Percentiles rank a stretch among this genome's conserved stretches.
Conservation (phyloP, 2,113 vertebrate species). For the Osmerus eperlanus region DNA sequence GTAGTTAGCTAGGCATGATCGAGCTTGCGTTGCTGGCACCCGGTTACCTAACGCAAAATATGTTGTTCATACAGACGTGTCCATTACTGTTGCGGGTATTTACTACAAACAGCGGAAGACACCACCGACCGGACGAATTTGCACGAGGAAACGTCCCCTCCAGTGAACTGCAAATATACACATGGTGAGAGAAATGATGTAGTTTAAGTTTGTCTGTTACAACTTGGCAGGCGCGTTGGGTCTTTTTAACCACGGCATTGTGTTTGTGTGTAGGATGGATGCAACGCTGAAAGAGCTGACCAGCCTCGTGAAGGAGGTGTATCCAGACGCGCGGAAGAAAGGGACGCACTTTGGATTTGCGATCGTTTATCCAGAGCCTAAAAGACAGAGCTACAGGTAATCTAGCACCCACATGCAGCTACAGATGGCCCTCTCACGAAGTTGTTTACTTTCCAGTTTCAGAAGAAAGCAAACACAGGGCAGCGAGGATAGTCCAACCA, state of each 20-base stretch:
- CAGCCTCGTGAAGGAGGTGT: slow-evolving; percentile 95
- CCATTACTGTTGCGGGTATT: slow-evolving; percentile 92
- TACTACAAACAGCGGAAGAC: slow-evolving; percentile 93
- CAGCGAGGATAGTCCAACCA: too few species aligned
- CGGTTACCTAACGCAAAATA: not conserved
- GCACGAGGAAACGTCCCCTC: slow-evolving; percentile 93
- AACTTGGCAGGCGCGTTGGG: too few species aligned
- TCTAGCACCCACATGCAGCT: too few species aligned
- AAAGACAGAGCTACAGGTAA: slow-evolving; percentile 90
- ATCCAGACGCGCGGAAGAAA: slow-evolving; percentile 95
- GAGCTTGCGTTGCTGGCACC: too few species aligned
- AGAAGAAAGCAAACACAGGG: too few species aligned
- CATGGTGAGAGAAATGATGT: slow-evolving; percentile 76
- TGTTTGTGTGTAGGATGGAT: slow-evolving; percentile 81
- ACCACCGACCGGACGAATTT: slow-evolving; percentile 94
- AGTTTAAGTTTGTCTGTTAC: too few species aligned
- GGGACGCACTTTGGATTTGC: slow-evolving; percentile 96
- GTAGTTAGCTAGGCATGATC: too few species aligned
- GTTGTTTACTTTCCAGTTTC: too few species aligned
- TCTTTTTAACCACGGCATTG: too few species aligned
- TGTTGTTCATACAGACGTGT: slow-evolving; percentile 77
- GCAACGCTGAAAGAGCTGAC: slow-evolving; percentile 96
- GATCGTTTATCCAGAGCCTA: slow-evolving; percentile 92
- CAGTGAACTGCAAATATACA: slow-evolving; percentile 97
- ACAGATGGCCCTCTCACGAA: too few species aligned